Conservation (phyloP, 2,113 vertebrate genomes). For the Illadopsis cleaveri region DNA sequence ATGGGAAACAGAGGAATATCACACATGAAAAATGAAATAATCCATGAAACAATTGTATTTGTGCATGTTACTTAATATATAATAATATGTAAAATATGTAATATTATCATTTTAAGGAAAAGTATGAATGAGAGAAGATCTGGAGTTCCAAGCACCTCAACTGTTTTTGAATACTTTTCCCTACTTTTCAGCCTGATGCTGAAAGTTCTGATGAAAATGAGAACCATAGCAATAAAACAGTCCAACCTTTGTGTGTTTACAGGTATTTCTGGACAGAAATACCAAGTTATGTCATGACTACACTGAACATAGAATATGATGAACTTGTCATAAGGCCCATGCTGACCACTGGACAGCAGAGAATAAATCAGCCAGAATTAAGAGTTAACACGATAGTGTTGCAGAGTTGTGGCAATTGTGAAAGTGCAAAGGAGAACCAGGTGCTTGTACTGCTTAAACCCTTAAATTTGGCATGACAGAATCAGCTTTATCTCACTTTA, state of each 20-base stretch:
- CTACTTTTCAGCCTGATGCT: background rate
- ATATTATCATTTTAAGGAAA: background rate
- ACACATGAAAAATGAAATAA: background rate
- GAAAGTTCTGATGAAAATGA: background rate
- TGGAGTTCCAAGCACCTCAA: background rate
- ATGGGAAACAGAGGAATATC: background rate
- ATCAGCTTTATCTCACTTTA: background rate
- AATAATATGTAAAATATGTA: background rate
- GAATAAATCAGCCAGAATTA: background rate
- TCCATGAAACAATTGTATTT: background rate
- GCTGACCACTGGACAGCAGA: background rate
- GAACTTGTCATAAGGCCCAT: background rate
- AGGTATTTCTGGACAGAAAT: background rate
- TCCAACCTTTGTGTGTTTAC: background rate
- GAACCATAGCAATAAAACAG: background rate
- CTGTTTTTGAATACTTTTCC: background rate
- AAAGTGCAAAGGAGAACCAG: background rate
- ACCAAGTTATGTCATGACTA: background rate
- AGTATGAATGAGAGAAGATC: background rate
- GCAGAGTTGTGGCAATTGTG: accelerated
- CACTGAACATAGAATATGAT: background rate
- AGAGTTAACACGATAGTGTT: background rate
- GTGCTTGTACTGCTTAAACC: background rate
- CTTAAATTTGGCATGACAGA: background rate
- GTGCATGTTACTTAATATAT: background rate